A percentile compares a stretch with the other conserved stretches of the same genome.
Conservation (phyloP, 2,797 vertebrate species). For the Hafferia zeledoni region DNA sequence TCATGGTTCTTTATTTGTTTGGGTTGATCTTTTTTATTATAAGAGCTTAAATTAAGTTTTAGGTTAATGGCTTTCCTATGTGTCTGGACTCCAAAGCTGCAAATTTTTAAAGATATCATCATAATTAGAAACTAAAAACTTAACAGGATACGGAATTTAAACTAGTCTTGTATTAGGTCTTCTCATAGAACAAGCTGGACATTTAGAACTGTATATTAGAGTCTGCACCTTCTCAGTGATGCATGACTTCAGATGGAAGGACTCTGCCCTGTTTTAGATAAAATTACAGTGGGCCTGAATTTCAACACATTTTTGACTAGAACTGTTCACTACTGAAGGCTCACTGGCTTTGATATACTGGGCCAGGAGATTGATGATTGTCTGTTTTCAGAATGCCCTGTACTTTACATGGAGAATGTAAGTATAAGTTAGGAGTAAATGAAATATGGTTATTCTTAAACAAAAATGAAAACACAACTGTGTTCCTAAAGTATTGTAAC, state of each 20-base stretch:
- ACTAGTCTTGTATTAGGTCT: background rate
- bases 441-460: background rate
- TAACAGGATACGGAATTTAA: background rate
- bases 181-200: background rate
- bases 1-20: background rate
- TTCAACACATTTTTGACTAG: background rate
- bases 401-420: background rate
- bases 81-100: background rate
- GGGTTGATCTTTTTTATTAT: background rate
- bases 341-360: background rate
- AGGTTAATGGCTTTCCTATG: background rate
- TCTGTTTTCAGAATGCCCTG: background rate
- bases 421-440: background rate
- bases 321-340: background rate
- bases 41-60: background rate
- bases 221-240: background rate
- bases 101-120: background rate
- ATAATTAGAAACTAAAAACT: background rate
- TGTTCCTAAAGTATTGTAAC: background rate
- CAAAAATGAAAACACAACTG: fast-evolving
- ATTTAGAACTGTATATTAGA: background rate
- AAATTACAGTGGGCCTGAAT: background rate
- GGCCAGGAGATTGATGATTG: background rate
- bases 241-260: background rate
- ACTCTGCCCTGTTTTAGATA: background rate